phyloP scores from a whole-genome alignment of 1,140 invertebrate species.

The Atta texana region DNA sequence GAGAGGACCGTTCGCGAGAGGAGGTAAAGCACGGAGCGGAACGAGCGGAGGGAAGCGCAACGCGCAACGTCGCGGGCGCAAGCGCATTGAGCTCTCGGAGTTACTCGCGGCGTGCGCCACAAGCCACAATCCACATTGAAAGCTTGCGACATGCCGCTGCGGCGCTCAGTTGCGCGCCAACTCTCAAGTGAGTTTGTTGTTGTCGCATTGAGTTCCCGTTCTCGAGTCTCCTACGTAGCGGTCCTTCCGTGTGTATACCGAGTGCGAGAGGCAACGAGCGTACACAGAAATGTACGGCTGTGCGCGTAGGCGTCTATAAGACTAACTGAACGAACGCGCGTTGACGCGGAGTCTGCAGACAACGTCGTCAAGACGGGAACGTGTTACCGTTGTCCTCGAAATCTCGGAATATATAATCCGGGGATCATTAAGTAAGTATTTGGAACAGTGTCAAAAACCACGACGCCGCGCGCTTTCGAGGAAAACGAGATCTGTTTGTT shows the following conservation, averaged over 20 bases:
- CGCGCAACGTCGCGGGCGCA: constrained; percentile 60
- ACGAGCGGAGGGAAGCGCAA: constrained; percentile 58
- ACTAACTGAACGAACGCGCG: constrained; percentile 40
- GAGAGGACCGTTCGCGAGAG: constrained; percentile 54
- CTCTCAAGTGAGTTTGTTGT: constrained; percentile 77
- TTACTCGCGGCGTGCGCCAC: constrained; percentile 74
- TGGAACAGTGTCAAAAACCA: constrained; percentile 72
- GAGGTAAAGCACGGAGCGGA: constrained; percentile 34
- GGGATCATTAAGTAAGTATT: constrained; percentile 61
- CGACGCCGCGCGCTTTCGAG: constrained; percentile 39
- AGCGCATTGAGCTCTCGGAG: constrained; percentile 68
- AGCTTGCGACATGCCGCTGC: constrained; percentile 84
- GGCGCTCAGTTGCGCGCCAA: constrained; percentile 84
- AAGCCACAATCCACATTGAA: constrained; percentile 77
- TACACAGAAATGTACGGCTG: neutral
- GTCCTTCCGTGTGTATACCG: constrained; percentile 56
- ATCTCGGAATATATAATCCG: constrained; percentile 66
- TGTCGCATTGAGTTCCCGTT: constrained; percentile 11
- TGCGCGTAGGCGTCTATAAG: constrained; percentile 48
- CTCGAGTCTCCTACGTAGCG: constrained; percentile 25
- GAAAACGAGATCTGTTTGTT: constrained; percentile 56
- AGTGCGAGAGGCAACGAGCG: constrained; percentile 44
- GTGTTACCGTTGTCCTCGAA: constrained; percentile 61
- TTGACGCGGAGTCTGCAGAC: neutral
- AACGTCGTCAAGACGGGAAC: neutral